phyloP scores from a whole-genome alignment of 2,113 vertebrate genomes.

The Neogobius melanostomus region DNA sequence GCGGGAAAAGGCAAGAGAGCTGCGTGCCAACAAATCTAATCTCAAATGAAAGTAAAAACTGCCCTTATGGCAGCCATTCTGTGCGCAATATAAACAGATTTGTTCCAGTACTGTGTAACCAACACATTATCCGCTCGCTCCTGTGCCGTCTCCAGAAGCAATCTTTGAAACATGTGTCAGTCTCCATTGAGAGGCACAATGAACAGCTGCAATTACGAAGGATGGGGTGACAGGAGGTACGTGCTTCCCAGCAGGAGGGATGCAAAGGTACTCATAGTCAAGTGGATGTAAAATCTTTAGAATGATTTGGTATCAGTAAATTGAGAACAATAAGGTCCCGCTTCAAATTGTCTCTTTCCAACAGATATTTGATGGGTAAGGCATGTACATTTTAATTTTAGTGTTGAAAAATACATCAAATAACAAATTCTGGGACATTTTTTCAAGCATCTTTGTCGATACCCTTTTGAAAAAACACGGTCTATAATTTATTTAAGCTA shows the following conservation, averaged over 20 bases:
- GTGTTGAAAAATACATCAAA: no score
- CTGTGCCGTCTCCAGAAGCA: conserved; percentile 10
- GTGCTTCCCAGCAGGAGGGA: not conserved
- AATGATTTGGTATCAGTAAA: no score
- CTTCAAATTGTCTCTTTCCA: no score
- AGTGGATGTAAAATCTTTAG: no score
- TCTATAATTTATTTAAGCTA: not conserved
- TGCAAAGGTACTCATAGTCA: no score
- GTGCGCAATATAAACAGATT: conserved; percentile 20
- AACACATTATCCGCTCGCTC: conserved; percentile 26
- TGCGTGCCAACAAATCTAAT: no score
- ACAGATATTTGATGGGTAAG: no score
- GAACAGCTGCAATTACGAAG: conserved; percentile 4
- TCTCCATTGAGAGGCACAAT: conserved; percentile 1
- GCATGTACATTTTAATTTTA: no score
- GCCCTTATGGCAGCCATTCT: not conserved
- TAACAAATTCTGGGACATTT: no score
- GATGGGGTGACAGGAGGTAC: not conserved
- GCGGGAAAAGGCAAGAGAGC: no score
- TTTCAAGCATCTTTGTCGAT: not conserved
- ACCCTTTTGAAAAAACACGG: not conserved
- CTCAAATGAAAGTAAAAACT: no score
- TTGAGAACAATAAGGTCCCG: no score
- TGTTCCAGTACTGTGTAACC: conserved; percentile 12
- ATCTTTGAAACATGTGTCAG: conserved; percentile 1